Evolutionary conservation across 2,797 vertebrate species (phyloP), one percentile per base, ranked within the genome.

Genomic region (Aeoliscus strigatus): DNA sequence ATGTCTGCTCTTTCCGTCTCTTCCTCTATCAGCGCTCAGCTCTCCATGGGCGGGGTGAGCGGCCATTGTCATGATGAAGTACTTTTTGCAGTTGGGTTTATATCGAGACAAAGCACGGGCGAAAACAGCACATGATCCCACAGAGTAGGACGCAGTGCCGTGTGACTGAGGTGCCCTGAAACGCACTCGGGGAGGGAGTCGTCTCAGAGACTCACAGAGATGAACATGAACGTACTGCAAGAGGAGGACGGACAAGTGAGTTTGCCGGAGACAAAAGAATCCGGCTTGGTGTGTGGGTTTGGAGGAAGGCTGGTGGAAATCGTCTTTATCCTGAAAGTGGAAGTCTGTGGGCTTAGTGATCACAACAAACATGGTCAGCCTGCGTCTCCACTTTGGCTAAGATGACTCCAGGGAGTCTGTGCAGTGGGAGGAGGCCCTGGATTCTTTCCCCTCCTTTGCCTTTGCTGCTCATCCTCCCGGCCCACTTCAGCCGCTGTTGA

Each of bases 401-500:
- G 76, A 79, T 61, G 80, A 49, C 75, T 80, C 67, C 51, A 27
- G 77, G 73, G 77, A 73, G 51, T 3, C 0, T 53, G 67, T 60
- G 55, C 66, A 36, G 72, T 60, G 36, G 65, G 75, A 48, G 69
- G 61, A 64, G 57, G 66, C 71, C 62, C 68, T 62, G 68, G 63
- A 63, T 12, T 49, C 54, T 29, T 59, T 67, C 33, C 38, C n/a
- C n/a, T n/a, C n/a, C n/a, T 39, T 51, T 51, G 40, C 29, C 30
- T 24, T 29, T 12, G 35, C 61, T 52, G 14, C 56, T 66, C 66
- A 39, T 56, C 62, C 58, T 66, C 55, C 56, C 43, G 69, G 48
- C 75, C 67, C 73, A 60, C 77, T 66, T 61, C 37, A 48, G 73
- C 66, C 70, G 74, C 74, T 67, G 79, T 66, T 70, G 77, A 79